Evolutionary conservation across 2,888 invertebrate genomes (phyloP).

Genomic region (Buathra laborator): DNA sequence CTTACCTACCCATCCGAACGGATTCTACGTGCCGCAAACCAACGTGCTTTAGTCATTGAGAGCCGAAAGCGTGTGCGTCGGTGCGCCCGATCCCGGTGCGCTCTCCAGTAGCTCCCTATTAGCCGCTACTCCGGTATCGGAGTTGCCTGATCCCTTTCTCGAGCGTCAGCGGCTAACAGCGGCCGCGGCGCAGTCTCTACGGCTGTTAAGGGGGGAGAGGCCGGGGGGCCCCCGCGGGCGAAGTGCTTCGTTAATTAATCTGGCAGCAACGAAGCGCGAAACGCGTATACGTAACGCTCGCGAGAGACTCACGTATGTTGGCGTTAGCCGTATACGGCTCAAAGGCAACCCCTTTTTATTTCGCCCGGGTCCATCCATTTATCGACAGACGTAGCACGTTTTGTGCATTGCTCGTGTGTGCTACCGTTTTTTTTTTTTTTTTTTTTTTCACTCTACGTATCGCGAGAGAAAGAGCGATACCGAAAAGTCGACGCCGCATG

Average conservation of each 20-base stretch:
- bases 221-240: conserved; percentile 75
- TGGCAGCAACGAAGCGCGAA: conserved; percentile 75
- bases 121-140: conserved; percentile 57
- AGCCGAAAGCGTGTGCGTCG: conserved; percentile 5
- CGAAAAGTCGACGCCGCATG: conserved; percentile 2
- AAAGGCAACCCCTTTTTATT: conserved; percentile 74
- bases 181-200: conserved; percentile 10
- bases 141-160: conserved; percentile 66
- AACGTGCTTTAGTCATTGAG: not conserved
- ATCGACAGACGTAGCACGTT: conserved; percentile 73
- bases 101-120: conserved; percentile 26
- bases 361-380: conserved; percentile 80
- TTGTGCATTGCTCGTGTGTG: conserved; percentile 16
- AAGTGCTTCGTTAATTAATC: conserved; percentile 84
- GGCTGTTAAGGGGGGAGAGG: not conserved
- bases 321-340: conserved; percentile 67
- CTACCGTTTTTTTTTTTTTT: conserved; percentile 1
- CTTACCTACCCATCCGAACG: too few species aligned
- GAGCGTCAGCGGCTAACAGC: conserved; percentile 53
- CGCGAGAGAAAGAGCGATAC: not conserved
- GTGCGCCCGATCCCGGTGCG: conserved; percentile 9
- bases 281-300: conserved; percentile 59
- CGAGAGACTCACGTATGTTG: conserved; percentile 47
- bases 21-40: not conserved
- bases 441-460: not conserved